Evolutionary conservation across 2,888 invertebrate species (phyloP).

Genomic region (Autographa gamma): DNA sequence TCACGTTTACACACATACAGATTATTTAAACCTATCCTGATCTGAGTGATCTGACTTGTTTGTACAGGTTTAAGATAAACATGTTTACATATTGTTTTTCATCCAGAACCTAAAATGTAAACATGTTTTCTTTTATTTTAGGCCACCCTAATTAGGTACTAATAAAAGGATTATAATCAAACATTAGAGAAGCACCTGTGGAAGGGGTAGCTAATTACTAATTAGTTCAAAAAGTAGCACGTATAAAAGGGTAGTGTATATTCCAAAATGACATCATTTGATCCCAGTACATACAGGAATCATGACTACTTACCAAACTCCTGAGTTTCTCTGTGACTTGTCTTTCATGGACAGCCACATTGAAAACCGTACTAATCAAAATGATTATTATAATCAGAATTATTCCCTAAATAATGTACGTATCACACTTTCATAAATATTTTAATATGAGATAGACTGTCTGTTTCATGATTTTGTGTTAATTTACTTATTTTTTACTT

Average conservation of each 20-base stretch:
- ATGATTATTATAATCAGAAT: constrained; percentile 3
- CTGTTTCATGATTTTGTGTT: not conserved
- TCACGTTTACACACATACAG: too few relatives aligned
- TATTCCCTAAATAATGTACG: constrained; percentile 24
- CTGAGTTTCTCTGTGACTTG: constrained; percentile 31
- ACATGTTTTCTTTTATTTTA: constrained; percentile 20
- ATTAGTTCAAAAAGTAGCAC: constrained; percentile 44
- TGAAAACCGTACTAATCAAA: constrained; percentile 26
- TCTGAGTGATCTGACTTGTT: not conserved
- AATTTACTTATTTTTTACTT: constrained; percentile 16
- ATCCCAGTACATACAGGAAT: constrained; percentile 58
- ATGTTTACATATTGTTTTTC: constrained; percentile 4
- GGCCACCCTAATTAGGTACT: constrained; percentile 24
- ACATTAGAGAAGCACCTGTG: constrained; percentile 41
- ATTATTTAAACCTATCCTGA: not conserved
- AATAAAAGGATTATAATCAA: constrained; percentile 41
- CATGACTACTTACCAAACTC: constrained; percentile 58
- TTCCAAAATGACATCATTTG: constrained; percentile 54
- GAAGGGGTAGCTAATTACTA: constrained; percentile 61
- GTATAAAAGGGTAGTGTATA: constrained; percentile 55
- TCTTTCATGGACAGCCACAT: constrained; percentile 25
- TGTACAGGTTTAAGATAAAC: not conserved
- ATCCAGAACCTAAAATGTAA: constrained; percentile 10
- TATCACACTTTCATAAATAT: not conserved
- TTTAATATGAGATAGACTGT: too few relatives aligned